Evolutionary conservation across 1,140 invertebrate genomes (phyloP).

Genomic region (Steinernema khuongi): DNA sequence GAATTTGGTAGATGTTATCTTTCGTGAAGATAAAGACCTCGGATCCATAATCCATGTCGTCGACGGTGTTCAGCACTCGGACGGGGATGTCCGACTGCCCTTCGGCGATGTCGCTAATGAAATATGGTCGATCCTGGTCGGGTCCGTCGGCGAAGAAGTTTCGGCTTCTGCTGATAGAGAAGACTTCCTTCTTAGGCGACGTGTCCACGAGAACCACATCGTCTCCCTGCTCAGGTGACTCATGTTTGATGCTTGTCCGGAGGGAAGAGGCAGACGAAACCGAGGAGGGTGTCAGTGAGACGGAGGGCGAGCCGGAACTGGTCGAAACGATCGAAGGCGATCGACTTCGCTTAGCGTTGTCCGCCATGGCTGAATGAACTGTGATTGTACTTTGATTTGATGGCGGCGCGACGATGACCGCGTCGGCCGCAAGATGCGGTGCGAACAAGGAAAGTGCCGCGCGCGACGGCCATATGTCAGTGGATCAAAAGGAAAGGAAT

Average conservation of each 20-base stretch:
- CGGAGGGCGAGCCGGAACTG: neutral
- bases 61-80: neutral
- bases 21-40: neutral
- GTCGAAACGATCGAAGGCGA: neutral
- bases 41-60: neutral
- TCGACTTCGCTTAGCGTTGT: no score
- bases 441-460: no score
- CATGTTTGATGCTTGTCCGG: neutral
- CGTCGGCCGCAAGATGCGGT: no score
- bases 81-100: neutral
- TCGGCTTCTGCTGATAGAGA: neutral
- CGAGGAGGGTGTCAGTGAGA: neutral
- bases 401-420: no score
- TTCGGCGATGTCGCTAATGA: neutral
- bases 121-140: neutral
- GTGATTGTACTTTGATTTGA: no score
- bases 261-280: neutral
- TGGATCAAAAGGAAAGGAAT: no score
- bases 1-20: neutral
- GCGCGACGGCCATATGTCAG: no score
- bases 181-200: neutral
- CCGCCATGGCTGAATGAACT: no score
- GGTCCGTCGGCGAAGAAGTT: neutral
- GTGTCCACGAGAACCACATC: neutral
- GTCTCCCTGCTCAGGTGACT: neutral